Evolutionary conservation across 1,140 invertebrate species (phyloP).

Genomic region (Megalonaias nervosa): DNA sequence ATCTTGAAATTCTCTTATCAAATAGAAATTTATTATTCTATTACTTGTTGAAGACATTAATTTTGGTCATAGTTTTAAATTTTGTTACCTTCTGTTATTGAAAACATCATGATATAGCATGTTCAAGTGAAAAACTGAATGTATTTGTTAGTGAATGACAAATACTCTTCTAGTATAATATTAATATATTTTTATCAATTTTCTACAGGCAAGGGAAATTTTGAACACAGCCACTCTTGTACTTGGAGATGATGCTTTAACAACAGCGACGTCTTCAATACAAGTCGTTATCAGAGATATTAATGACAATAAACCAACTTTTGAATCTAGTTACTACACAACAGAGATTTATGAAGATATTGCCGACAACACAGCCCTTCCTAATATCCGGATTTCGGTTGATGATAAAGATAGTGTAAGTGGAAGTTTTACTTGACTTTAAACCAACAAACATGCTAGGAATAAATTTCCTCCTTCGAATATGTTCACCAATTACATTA

Average conservation of each 20-base stretch:
- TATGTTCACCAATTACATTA: too few relatives aligned
- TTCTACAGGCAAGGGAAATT: slow-evolving; percentile 27
- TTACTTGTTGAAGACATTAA: too few relatives aligned
- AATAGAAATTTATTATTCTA: too few relatives aligned
- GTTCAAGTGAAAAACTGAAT: too few relatives aligned
- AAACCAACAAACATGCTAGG: too few relatives aligned
- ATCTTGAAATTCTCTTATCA: too few relatives aligned
- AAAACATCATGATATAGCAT: too few relatives aligned
- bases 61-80: too few relatives aligned
- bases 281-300: slow-evolving; percentile 7
- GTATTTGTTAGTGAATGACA: too few relatives aligned
- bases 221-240: background rate
- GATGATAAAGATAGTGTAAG: slow-evolving; percentile 20
- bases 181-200: background rate
- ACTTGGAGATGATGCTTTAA: too few relatives aligned
- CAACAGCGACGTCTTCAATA: background rate
- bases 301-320: slow-evolving; percentile 22
- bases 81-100: too few relatives aligned
- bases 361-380: background rate
- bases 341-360: slow-evolving; percentile 7
- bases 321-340: background rate
- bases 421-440: background rate
- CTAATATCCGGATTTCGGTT: slow-evolving; percentile 1
- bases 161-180: background rate
- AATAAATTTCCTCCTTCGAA: too few relatives aligned